Base-by-base conservation (phyloP, 2,888 invertebrate genomes). In the Ichneumoninae sp. region DNA sequence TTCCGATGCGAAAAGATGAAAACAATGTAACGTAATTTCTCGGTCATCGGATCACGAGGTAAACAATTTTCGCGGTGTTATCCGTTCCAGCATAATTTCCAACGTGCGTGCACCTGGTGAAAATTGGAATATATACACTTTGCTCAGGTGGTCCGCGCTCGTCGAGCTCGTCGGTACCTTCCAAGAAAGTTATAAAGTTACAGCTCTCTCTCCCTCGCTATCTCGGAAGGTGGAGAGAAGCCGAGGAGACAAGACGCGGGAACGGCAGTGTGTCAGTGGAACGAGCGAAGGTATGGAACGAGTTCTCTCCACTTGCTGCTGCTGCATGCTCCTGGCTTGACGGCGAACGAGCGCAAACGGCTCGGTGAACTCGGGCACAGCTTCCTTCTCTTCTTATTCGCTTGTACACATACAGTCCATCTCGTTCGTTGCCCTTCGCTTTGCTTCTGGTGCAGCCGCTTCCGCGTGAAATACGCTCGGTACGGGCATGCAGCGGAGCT, bases 221-320 rank as follows among this genome's bases (percentile, higher is more conserved):
- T 52, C 78, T 66, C 70, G 69, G 57, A 60, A 77, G 22, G 69
- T 26, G 50, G 33, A 79, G 75, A 65, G 36, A 47, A 57, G 30
- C 63, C 10, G 68, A 57, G 44, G 52, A 50, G 69, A 65, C 52
- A 63, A 57, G 68, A 83, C 71, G 66, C 71, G 85, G 63, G 47
- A 66, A 81, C 86, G 86, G 73, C 88, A 89, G 90, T 90, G 88
- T 91, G 90, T 90, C 91, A 90, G 91, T 88, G 87, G 89, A 89
- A 87, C 89, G 86, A 78, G 85, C 33, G 66, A 79, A 79, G 75
- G 75, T 79, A 71, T 60, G 73, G 77, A 90, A 90, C 89, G 82
- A 82, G 88, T 90, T 90, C 73, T 69, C 85, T 63, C 30, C 79
- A 66, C 75, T 82, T 75, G 70, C 19, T 33, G 83, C 19, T 70